A percentile compares a stretch with the other conserved stretches of the same genome.
These are phyloP conservation scores for Bufo bufo DNA, from an alignment of 2,113 vertebrate genomes.

Conservation along the genomic window DNA sequence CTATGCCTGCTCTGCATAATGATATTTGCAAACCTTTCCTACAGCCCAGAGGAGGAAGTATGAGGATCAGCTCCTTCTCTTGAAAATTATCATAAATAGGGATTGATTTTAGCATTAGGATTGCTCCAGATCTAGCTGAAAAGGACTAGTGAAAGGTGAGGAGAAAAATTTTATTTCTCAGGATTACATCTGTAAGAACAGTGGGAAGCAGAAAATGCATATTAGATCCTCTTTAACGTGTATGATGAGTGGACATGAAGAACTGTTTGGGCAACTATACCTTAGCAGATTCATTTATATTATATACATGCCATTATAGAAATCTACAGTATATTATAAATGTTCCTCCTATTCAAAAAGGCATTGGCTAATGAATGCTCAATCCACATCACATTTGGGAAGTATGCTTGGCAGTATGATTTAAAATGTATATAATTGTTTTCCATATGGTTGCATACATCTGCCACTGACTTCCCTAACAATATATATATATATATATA, in stretches of 20 bases:
- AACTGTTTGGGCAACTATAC: too few species aligned
- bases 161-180: not conserved
- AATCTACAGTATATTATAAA: too few species aligned
- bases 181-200: not conserved
- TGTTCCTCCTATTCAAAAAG: too few species aligned
- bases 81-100: constrained; percentile 31
- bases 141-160: not conserved
- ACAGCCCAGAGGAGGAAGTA: constrained; percentile 15
- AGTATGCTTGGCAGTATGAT: too few species aligned
- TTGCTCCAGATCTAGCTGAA: constrained; percentile 18
- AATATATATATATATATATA: too few species aligned
- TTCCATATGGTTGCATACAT: too few species aligned
- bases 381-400: too few species aligned
- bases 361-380: too few species aligned
- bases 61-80: not conserved
- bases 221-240: not conserved
- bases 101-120: constrained; percentile 49
- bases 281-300: too few species aligned
- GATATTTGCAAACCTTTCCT: constrained; percentile 39
- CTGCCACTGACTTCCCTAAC: too few species aligned
- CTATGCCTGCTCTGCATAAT: constrained; percentile 13
- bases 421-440: too few species aligned
- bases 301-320: too few species aligned
- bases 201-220: not conserved
- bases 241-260: not conserved